phyloP scores from a whole-genome alignment of 2,797 vertebrate species.

The Lophotriccus pileatus region DNA sequence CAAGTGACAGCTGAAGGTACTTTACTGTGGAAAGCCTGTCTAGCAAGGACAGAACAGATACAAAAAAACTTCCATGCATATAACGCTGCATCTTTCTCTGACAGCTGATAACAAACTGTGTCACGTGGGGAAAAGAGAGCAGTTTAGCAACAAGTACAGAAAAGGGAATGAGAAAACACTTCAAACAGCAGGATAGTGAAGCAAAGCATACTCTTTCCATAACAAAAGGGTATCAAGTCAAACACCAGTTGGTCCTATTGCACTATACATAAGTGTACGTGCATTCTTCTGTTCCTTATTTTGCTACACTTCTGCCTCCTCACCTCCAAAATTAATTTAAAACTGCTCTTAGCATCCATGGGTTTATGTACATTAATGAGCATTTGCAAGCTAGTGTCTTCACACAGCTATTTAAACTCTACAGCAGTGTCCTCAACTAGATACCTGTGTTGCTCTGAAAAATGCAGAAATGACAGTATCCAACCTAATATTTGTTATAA shows the following conservation, averaged over 20 bases:
- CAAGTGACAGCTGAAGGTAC: neutral
- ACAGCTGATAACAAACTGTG: neutral
- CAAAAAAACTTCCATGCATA: neutral
- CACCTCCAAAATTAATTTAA: neutral
- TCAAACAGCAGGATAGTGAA: neutral
- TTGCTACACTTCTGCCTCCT: neutral
- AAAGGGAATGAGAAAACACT: neutral
- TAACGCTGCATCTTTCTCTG: neutral
- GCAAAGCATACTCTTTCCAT: neutral
- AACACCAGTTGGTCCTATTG: neutral
- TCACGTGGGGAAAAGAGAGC: neutral
- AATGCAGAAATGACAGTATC: neutral
- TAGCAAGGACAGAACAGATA: neutral
- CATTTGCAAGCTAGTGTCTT: neutral
- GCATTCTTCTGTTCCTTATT: neutral
- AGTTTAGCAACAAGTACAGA: neutral
- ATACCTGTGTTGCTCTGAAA: neutral
- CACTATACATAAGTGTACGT: fast-evolving
- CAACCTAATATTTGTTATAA: neutral
- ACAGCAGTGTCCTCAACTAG: neutral
- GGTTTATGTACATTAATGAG: neutral
- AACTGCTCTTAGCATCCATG: neutral
- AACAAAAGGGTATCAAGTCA: neutral
- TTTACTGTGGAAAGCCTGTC: neutral
- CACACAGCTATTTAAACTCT: neutral